Evolutionary conservation across 2,113 vertebrate species (phyloP), one percentile per base, ranked within the genome.

Genomic region (Coturnix japonica): DNA sequence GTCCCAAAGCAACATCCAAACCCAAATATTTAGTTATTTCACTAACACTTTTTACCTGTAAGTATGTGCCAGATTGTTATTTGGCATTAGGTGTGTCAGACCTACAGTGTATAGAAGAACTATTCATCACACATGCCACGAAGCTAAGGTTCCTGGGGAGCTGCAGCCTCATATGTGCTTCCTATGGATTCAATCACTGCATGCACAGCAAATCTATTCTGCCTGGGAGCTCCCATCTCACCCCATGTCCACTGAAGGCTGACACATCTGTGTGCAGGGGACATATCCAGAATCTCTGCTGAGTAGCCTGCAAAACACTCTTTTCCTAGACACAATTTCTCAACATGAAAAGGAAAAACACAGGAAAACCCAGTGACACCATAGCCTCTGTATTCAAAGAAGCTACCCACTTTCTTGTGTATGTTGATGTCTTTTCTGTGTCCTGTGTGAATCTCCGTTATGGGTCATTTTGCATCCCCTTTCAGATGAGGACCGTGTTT

Each of bases 331-430:
- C 10, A 86, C 35, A 46, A 57, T 83, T 74, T 86, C 53, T 86
- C 81, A 72, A 53, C 2, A 8, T 43, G 60, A 57, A 44, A 43
- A 53, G 86, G 22, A 51, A 75, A 83, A 60, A 75, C 8, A 5
- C 26, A 84, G 39, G 31, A 41, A 81, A 67, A 33, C 0, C 0
- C 1, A 2, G 5, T 64, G 39, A 31, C 19, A 22, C 33, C 31
- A 7, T 21, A 81, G 15, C 8, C 26, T 10, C 51, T 2, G 1
- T 37, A 47, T 11, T 81, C 35, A 75, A 60, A 74, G 63, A 12
- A 63, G 13, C n/a, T 84, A 60, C 23, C 39, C 33, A 9, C 6
- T 5, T 78, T 31, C 19, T 23, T 20, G 23, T 0, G 0, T 18
- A 39, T 17, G 53, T 65, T 7, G n/a, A 20, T 0, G 0, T 3